Conservation (phyloP, 2,113 vertebrate genomes). For the Genyomyrus donnyi region DNA sequence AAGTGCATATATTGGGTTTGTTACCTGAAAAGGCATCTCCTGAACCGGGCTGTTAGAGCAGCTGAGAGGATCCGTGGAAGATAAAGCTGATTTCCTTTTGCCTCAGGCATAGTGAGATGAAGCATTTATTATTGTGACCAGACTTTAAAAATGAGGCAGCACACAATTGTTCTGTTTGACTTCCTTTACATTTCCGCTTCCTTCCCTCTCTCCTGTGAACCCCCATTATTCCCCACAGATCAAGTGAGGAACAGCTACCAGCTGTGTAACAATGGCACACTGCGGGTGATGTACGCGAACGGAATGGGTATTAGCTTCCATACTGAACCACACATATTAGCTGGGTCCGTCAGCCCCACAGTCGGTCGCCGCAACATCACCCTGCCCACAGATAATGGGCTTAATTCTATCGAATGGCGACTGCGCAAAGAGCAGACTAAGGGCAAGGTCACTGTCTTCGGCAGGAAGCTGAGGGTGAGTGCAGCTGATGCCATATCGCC, state of each 20-base stretch:
- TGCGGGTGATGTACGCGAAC: conserved; percentile 96
- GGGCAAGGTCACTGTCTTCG: conserved; percentile 95
- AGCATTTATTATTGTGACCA: background rate
- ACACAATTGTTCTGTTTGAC: background rate
- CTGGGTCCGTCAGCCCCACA: conserved; percentile 91
- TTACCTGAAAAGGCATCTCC: background rate
- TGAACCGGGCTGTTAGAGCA: background rate
- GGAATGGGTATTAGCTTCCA: conserved; percentile 98
- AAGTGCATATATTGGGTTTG: conserved; percentile 40
- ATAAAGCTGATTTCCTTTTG: background rate
- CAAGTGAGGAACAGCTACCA: conserved; percentile 99
- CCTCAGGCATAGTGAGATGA: background rate
- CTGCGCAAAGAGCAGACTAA: conserved; percentile 94
- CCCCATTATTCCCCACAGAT: conserved; percentile 62
- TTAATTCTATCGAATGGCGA: conserved; percentile 98
- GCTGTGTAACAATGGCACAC: conserved; percentile 92
- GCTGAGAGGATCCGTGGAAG: background rate
- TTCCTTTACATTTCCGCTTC: background rate
- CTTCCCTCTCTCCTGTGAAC: background rate
- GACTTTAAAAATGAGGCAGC: conserved; percentile 1
- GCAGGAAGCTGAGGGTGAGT: conserved; percentile 94
- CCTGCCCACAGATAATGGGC: conserved; percentile 91
- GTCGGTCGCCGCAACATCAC: conserved; percentile 96
- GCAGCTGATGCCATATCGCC: background rate
- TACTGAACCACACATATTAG: conserved; percentile 93